These are phyloP conservation scores for Ascidia mentula DNA, from an alignment of 23 tunicate genomes.

Conservation along the genomic window DNA sequence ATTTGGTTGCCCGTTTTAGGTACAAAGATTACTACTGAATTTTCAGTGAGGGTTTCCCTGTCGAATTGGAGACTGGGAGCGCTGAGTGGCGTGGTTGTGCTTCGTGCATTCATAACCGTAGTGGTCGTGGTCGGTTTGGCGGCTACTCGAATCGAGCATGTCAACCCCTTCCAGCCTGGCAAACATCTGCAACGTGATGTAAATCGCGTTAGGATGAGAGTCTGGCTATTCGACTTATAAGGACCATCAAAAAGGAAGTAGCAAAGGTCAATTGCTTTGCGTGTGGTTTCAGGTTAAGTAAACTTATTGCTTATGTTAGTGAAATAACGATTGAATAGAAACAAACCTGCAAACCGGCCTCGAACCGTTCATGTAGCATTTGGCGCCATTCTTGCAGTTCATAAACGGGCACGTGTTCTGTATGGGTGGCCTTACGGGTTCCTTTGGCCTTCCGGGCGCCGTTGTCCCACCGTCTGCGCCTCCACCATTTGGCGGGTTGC, in stretches of 20 bases:
- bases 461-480: not conserved
- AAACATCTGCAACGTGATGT: constrained; percentile 38
- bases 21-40: constrained; percentile 52
- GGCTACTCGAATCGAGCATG: constrained; percentile 19
- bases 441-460: not conserved
- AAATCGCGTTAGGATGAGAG: too few species aligned
- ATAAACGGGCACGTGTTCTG: not conserved
- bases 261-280: not conserved
- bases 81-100: not conserved
- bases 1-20: constrained; percentile 35
- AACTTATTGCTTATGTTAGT: too few species aligned
- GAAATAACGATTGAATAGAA: not conserved
- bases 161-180: constrained; percentile 45
- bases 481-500: not conserved
- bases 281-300: too few species aligned
- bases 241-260: not conserved
- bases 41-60: constrained; percentile 22
- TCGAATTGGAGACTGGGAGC: constrained; percentile 17
- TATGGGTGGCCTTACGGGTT: constrained; percentile 23
- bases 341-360: constrained; percentile 77
- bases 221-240: too few species aligned
- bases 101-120: not conserved
- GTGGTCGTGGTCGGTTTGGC: not conserved
- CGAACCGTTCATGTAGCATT: constrained; percentile 39
- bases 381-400: constrained; percentile 53